Conservation (phyloP, 2,113 vertebrate genomes). For the Canis aureus region DNA sequence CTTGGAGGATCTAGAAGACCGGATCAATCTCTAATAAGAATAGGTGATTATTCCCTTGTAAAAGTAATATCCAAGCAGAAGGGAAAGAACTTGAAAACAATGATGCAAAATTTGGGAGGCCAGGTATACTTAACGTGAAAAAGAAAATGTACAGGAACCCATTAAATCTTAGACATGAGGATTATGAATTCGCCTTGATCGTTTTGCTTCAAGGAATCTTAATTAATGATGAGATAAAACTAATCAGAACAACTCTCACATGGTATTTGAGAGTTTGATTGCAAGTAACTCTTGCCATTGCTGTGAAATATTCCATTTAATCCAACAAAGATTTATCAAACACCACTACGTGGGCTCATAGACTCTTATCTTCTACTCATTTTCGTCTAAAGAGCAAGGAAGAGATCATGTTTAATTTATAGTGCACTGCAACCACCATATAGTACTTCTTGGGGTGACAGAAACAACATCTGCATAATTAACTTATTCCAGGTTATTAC, state of each 20-base stretch:
- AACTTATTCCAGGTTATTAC: constrained; percentile 29
- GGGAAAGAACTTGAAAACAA: background rate
- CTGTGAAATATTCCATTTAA: background rate
- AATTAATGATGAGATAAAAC: constrained; percentile 33
- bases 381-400: constrained; percentile 36
- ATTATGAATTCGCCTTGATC: background rate
- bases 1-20: background rate
- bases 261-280: background rate
- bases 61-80: background rate
- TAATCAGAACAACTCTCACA: constrained; percentile 23
- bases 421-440: background rate
- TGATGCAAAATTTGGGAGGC: background rate
- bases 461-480: background rate
- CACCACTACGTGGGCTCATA: background rate
- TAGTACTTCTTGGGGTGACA: constrained; percentile 46
- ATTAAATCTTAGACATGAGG: background rate
- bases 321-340: background rate
- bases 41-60: background rate
- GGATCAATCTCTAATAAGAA: background rate
- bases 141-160: background rate
- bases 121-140: background rate
- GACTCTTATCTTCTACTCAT: background rate
- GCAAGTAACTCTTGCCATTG: background rate
- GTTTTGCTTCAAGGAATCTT: constrained; percentile 38
- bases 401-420: constrained; percentile 61